Evolutionary conservation across 2,888 invertebrate genomes (phyloP).

Genomic region (Timema cristinae): DNA sequence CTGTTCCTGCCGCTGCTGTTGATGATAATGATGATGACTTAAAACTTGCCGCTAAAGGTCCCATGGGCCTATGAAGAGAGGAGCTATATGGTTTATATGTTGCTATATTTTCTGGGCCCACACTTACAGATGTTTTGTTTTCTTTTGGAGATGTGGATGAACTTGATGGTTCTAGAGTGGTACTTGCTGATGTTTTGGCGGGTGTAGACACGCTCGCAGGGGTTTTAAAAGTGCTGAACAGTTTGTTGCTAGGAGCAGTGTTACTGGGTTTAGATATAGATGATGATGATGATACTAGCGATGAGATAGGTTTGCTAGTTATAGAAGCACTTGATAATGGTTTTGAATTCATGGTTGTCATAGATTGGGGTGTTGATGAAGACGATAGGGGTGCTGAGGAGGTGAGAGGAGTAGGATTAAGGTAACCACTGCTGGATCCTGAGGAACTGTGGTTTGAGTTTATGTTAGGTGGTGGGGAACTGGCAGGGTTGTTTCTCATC

Average conservation of each 20-base stretch:
- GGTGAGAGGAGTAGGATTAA: conserved; percentile 60
- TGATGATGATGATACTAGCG: conserved; percentile 23
- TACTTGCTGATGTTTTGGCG: conserved; percentile 28
- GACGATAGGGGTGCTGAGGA: neutral
- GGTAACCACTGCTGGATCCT: conserved; percentile 64
- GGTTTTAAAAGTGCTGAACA: conserved; percentile 25
- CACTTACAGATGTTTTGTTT: conserved; percentile 32
- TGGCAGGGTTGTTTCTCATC: conserved; percentile 22
- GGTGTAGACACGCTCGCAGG: conserved; percentile 26
- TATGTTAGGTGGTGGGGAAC: conserved; percentile 49
- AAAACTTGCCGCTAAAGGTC: conserved; percentile 35
- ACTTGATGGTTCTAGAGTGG: conserved; percentile 35
- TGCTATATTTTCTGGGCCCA: conserved; percentile 33
- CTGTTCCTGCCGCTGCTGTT: neutral
- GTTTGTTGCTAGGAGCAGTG: conserved; percentile 26
- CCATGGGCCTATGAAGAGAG: conserved; percentile 33
- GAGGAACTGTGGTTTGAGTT: conserved; percentile 59
- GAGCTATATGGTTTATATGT: conserved; percentile 42
- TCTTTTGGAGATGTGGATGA: conserved; percentile 33
- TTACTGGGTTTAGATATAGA: conserved; percentile 20
- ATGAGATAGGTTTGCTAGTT: conserved; percentile 30
- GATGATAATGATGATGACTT: conserved; percentile 14
- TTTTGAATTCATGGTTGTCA: too few relatives aligned
- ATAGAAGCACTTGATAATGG: too few relatives aligned
- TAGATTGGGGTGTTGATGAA: neutral